These are phyloP conservation scores for Tachysurus vachellii DNA, from an alignment of 2,113 vertebrate species.

Conservation along the genomic window DNA sequence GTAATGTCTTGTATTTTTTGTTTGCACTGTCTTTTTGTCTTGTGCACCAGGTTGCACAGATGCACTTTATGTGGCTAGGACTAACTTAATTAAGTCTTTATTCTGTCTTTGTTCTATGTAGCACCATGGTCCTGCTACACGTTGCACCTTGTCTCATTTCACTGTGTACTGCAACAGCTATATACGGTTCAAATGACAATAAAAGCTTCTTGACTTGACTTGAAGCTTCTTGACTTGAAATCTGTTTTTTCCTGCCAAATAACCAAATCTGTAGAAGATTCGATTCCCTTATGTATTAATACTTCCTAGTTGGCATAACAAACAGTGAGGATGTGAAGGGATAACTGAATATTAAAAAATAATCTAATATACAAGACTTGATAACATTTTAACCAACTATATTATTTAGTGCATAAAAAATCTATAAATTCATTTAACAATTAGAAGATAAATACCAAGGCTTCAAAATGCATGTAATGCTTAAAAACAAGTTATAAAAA, in stretches of 20 bases:
- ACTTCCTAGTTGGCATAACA: neutral
- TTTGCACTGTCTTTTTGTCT: too few relatives aligned
- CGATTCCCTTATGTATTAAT: slow-evolving; percentile 26
- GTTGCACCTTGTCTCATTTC: too few relatives aligned
- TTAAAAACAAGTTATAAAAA: neutral
- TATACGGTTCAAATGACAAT: too few relatives aligned
- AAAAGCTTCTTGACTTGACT: too few relatives aligned
- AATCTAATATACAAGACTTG: slow-evolving; percentile 15
- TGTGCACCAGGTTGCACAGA: too few relatives aligned
- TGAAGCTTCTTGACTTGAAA: too few relatives aligned
- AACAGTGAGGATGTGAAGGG: neutral
- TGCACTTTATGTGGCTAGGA: too few relatives aligned
- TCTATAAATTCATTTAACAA: neutral
- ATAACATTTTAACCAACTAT: neutral
- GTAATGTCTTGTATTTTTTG: too few relatives aligned
- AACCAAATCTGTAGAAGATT: slow-evolving; percentile 31
- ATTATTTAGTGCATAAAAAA: neutral
- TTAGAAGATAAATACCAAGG: neutral
- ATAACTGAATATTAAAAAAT: neutral
- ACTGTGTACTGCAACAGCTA: too few relatives aligned
- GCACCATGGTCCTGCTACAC: too few relatives aligned
- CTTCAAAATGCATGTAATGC: neutral
- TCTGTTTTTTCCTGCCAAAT: slow-evolving; percentile 27
- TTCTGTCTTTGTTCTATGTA: too few relatives aligned
- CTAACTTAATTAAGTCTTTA: too few relatives aligned